Base-by-base conservation (phyloP, 2,113 vertebrate genomes). In the Centrocercus urophasianus region DNA sequence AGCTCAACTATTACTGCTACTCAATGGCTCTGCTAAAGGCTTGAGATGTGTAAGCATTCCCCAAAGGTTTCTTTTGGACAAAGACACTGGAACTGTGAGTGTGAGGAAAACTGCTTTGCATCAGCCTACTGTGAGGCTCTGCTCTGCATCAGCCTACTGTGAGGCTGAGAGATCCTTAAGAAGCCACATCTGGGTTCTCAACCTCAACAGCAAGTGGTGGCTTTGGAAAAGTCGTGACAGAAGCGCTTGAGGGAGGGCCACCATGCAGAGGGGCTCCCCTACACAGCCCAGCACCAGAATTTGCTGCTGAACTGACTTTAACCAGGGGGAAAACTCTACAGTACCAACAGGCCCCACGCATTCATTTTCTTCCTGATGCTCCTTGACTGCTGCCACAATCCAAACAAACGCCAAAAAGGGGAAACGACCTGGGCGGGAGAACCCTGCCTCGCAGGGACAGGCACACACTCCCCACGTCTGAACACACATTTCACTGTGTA, bases 391-490 rank as follows among this genome's bases (percentile, higher is more conserved):
- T 38, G 2, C 18, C 28, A 8, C 5, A 4, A 9, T 19, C 64
- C 34, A 30, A 88, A 84, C 43, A 75, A 19, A 24, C 1, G 5
- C 36, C 40, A 1, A 25, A 47, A n/a, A 5, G 2, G 25, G 34
- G 38, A 72, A 84, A 82, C 5, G 0, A 1, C 38, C 30, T 6
- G 38, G 7, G 34, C 74, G 50, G 52, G 43, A 32, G 61, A 75
- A 20, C 3, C 19, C 21, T 57, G 42, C 50, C 34, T 59, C 34
- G 47, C 24, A 42, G 42, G 34, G 28, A 52, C 43, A 72, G 71
- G 25, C 2, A 0, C 36, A 11, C 0, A 0, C 28, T 83, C 16
- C 32, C 32, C 8, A 4, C 4, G 10, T 18, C 56, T 54, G 47
- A 36, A 63, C 64, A 60, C 52, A 67, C 36, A 3, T 34, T 34